Base-by-base conservation (phyloP, 1,140 invertebrate species). In the Megalonaias nervosa region DNA sequence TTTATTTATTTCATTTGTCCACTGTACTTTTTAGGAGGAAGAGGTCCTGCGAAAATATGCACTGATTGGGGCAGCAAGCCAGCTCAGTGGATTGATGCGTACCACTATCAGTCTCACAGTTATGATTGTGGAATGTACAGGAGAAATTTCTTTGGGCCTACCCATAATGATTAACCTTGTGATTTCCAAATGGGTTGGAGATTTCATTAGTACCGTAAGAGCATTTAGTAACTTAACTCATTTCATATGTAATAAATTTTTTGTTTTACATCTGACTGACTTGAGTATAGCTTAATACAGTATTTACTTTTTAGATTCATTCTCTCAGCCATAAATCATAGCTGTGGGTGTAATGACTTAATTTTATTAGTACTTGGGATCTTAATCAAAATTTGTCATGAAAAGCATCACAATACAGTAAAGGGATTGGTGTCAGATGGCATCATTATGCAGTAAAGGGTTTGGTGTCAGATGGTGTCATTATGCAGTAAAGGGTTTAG, bases 21-120 rank as follows among this genome's bases (percentile, higher is more conserved):
- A 48, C 38, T 48, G 38, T 48, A 48, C 38, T 48, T 67, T 76
- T 80, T 77, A 84, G 70, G 82, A 89, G 77, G 85, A 85, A 70
- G 86, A 88, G 77, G 94, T 97, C 92, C 96, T 97, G 13, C 96
- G 97, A 48, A 99, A 99, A 90, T 99, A 99, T 91, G 98, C 98
- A 9, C 92, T 99, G 57, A 94, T 99, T 70, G 98, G 98, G 61
- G 98, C 98, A 55, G 97, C 97, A 31, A 96, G 97, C 13, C 97
- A 98, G 91, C 91, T 99, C 60, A 97, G 88, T 57, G 98, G 98
- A 26, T 96, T 99, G 21, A 96, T 99, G 5, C 93, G 98, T 78
- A 99, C 99, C 95, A 99, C 97, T 2, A 96, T 99, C 74, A 97
- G 96, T 86, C 92, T 98, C 76, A 96, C 97, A 38, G 97, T 97